These are phyloP conservation scores for Gonatopus flavifemur DNA, from an alignment of 1,140 invertebrate genomes.

Conservation along the genomic window DNA sequence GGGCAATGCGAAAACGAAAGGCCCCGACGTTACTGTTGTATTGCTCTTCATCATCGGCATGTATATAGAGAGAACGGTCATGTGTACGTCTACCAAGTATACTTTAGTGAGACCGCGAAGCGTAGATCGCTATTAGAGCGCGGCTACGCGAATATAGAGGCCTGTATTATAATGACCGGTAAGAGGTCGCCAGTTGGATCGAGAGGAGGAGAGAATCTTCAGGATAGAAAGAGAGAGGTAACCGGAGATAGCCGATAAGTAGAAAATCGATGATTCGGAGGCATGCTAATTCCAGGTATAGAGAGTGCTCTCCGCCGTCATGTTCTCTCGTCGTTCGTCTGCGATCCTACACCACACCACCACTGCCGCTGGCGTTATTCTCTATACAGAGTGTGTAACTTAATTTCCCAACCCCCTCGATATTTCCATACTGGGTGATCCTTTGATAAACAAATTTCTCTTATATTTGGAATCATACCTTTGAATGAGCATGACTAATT, in stretches of 20 bases:
- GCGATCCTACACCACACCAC: slow-evolving; percentile 1
- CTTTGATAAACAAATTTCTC: no score
- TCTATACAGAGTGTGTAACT: no score
- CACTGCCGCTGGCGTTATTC: slow-evolving; percentile 37
- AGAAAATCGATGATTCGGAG: slow-evolving; percentile 41
- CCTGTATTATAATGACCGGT: slow-evolving; percentile 31
- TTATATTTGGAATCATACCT: no score
- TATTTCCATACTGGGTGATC: no score
- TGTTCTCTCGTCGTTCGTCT: slow-evolving; percentile 23
- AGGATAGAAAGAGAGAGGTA: not conserved
- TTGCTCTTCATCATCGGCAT: no score
- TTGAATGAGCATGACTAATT: no score
- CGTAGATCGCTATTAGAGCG: slow-evolving; percentile 23
- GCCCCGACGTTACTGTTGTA: no score
- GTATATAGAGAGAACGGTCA: no score
- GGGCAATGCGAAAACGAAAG: slow-evolving; percentile 22
- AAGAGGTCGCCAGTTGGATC: slow-evolving; percentile 23
- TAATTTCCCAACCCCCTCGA: no score
- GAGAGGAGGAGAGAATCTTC: not conserved
- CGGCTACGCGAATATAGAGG: slow-evolving; percentile 9
- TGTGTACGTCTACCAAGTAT: no score
- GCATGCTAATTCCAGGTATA: slow-evolving; percentile 37
- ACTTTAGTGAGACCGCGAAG: slow-evolving; percentile 17
- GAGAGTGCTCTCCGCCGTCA: slow-evolving; percentile 17
- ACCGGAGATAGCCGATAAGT: slow-evolving; percentile 34